These are phyloP conservation scores for Drosophila lacicola DNA, from an alignment of 2,888 invertebrate species.

Conservation along the genomic window DNA sequence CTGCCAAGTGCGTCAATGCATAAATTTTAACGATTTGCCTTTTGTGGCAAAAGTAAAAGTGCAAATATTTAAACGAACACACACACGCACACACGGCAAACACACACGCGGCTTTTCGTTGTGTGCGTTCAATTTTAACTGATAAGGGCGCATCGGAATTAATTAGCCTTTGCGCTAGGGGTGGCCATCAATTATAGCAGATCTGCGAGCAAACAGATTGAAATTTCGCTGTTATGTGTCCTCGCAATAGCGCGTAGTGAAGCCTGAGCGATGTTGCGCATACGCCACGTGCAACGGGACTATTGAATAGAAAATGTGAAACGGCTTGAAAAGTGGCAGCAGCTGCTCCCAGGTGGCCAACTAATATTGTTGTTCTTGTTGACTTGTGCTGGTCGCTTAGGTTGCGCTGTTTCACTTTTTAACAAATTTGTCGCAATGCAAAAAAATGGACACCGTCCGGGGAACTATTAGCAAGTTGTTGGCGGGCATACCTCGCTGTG, in stretches of 20 bases:
- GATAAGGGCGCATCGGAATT: conserved; percentile 56
- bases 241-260: not conserved
- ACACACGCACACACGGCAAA: not conserved
- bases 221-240: conserved; percentile 4
- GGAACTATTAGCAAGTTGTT: conserved; percentile 68
- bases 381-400: conserved; percentile 36
- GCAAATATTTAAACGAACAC: conserved; percentile 68
- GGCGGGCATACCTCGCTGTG: conserved; percentile 12
- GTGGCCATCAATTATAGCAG: conserved; percentile 22
- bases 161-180: conserved; percentile 52
- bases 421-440: conserved; percentile 31
- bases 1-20: conserved; percentile 57
- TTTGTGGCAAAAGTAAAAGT: conserved; percentile 61
- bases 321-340: conserved; percentile 35
- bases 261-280: conserved; percentile 28
- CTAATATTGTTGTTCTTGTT: conserved; percentile 19
- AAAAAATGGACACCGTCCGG: conserved; percentile 37
- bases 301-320: conserved; percentile 28
- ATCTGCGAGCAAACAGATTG: not conserved
- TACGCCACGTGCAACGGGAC: conserved; percentile 39
- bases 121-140: conserved; percentile 27
- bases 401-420: conserved; percentile 23
- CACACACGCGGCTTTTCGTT: not conserved
- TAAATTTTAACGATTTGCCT: conserved; percentile 76
- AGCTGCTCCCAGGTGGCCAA: conserved; percentile 37